Evolutionary conservation across 2,888 invertebrate genomes (phyloP).

Genomic region (Cheiracanthium punctorium): DNA sequence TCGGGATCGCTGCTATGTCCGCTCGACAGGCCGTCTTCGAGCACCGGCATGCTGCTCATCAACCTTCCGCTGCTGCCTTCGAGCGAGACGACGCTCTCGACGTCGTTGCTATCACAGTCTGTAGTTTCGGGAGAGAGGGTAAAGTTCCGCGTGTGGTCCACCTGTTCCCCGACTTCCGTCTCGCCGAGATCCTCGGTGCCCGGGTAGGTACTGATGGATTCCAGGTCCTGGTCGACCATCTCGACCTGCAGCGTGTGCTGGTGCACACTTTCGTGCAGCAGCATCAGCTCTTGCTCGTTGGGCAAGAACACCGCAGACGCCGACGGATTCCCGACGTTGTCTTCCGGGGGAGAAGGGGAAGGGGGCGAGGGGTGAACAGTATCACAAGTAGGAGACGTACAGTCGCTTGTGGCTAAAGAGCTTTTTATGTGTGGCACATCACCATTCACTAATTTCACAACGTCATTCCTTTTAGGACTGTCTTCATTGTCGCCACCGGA

Average conservation of each 20-base stretch:
- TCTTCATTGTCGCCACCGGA: constrained; percentile 76
- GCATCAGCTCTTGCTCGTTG: constrained; percentile 69
- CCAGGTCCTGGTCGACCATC: constrained; percentile 77
- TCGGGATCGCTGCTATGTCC: constrained; percentile 95
- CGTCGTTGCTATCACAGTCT: constrained; percentile 92
- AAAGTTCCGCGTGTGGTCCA: constrained; percentile 83
- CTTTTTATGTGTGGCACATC: constrained; percentile 50
- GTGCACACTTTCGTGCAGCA: constrained; percentile 71
- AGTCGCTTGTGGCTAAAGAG: constrained; percentile 24
- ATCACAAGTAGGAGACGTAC: constrained; percentile 43
- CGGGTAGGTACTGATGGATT: constrained; percentile 75
- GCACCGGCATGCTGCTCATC: constrained; percentile 84
- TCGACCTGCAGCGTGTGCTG: constrained; percentile 71
- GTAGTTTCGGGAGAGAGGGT: constrained; percentile 94
- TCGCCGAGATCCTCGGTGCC: constrained; percentile 81
- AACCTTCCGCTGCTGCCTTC: constrained; percentile 77
- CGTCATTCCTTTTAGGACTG: constrained; percentile 78
- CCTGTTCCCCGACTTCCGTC: constrained; percentile 76
- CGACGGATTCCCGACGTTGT: not conserved
- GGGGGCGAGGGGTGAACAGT: not conserved
- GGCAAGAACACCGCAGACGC: constrained; percentile 51
- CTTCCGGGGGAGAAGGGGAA: not conserved
- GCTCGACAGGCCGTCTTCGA: constrained; percentile 95
- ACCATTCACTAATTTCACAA: constrained; percentile 56
- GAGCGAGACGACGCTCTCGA: constrained; percentile 87